Percentiles rank a stretch among this genome's conserved stretches.
Conservation (phyloP, 2,797 vertebrate genomes). For the Danio choprae region DNA sequence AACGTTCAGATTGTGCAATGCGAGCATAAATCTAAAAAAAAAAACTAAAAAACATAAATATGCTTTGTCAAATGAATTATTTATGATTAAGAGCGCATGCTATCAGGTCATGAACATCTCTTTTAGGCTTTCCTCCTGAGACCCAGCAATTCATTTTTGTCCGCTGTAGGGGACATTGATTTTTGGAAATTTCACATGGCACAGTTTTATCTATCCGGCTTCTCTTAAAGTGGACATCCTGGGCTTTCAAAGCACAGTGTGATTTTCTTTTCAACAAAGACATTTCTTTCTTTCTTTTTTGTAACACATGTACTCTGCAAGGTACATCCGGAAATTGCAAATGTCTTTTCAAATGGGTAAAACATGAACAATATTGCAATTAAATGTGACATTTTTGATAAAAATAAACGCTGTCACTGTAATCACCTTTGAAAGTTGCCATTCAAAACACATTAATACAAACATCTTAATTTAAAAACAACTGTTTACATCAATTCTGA, state of each 20-base stretch:
- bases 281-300: not conserved
- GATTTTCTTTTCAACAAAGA: conserved; percentile 3
- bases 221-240: not conserved
- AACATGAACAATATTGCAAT: conserved; percentile 1
- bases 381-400: not conserved
- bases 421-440: not conserved
- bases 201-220: not conserved
- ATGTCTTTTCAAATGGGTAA: not conserved
- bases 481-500: not conserved
- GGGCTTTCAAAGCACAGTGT: conserved; percentile 1
- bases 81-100: not conserved
- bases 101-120: not conserved
- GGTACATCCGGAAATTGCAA: not conserved
- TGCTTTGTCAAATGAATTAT: conserved; percentile 14
- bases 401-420: not conserved
- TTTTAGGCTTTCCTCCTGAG: not conserved
- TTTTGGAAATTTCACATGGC: conserved; percentile 4
- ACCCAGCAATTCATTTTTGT: conserved; percentile 2
- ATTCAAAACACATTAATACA: not conserved
- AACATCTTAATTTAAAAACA: too few species aligned
- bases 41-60: not conserved
- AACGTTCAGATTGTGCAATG: not conserved
- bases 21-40: not conserved
- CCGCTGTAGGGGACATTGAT: not conserved
- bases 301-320: not conserved